Evolutionary conservation across 2,797 vertebrate species (phyloP).

Genomic region (Pempheris klunzingeri): DNA sequence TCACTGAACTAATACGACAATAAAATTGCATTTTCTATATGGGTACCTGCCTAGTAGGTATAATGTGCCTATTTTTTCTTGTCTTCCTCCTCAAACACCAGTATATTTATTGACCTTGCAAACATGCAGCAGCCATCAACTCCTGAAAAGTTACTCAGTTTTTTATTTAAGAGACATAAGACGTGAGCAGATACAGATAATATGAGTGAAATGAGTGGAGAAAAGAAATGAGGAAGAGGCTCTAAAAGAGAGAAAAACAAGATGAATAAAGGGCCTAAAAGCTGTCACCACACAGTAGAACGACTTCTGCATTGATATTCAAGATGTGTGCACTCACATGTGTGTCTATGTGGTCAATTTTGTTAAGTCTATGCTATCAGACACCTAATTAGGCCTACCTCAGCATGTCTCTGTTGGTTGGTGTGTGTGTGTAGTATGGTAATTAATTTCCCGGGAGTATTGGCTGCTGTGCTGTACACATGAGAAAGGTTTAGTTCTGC

Average conservation of each 20-base stretch:
- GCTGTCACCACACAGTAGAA: conserved; percentile 24
- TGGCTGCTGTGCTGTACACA: conserved; percentile 44
- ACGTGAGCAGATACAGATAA: background rate
- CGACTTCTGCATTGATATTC: conserved; percentile 57
- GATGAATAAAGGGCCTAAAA: conserved; percentile 16
- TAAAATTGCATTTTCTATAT: background rate
- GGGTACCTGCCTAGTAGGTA: background rate
- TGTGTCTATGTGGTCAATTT: conserved; percentile 55
- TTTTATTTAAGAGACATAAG: conserved; percentile 7
- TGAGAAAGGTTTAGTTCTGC: conserved; percentile 41
- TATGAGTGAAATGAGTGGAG: background rate
- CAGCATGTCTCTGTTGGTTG: conserved; percentile 69
- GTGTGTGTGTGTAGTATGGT: conserved; percentile 53
- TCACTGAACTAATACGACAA: background rate
- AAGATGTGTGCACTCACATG: conserved; percentile 32
- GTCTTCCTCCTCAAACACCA: background rate
- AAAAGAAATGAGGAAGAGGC: conserved; percentile 9
- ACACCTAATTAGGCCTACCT: conserved; percentile 77
- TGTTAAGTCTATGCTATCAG: conserved; percentile 60
- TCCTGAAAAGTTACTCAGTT: background rate
- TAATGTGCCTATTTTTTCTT: background rate
- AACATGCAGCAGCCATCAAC: background rate
- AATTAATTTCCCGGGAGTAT: conserved; percentile 77
- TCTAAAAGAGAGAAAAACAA: conserved; percentile 4
- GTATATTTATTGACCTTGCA: conserved; percentile 25